These are phyloP conservation scores for Pelodiscus sinensis DNA, from an alignment of 2,113 vertebrate species.

Conservation along the genomic window DNA sequence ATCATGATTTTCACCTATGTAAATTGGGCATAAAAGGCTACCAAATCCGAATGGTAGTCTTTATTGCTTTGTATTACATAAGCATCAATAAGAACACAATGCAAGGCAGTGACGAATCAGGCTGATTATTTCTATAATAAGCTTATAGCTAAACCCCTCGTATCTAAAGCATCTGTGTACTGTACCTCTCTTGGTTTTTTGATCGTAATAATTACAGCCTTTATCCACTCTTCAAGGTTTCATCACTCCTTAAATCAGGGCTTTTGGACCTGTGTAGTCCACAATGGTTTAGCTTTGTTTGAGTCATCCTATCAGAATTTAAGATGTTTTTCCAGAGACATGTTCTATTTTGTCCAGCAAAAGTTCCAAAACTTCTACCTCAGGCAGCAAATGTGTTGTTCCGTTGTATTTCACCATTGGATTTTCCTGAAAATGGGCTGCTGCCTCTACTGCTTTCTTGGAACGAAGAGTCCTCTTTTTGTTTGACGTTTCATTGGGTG, in stretches of 20 bases:
- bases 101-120: background rate
- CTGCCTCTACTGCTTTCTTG: background rate
- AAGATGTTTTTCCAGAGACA: background rate
- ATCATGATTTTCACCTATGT: background rate
- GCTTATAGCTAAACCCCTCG: background rate
- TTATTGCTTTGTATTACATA: background rate
- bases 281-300: background rate
- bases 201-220: background rate
- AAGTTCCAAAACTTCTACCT: background rate
- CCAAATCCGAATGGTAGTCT: background rate
- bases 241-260: background rate
- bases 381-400: background rate
- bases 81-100: background rate
- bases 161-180: background rate
- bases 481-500: accelerated
- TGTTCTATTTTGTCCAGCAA: background rate
- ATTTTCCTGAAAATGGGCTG: background rate
- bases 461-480: background rate
- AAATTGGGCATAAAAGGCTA: background rate
- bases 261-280: background rate
- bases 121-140: background rate
- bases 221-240: background rate
- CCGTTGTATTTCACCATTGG: background rate
- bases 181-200: background rate
- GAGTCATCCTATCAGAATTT: background rate